phyloP scores from a whole-genome alignment of 2,888 invertebrate genomes.

The Nebria brevicollis region DNA sequence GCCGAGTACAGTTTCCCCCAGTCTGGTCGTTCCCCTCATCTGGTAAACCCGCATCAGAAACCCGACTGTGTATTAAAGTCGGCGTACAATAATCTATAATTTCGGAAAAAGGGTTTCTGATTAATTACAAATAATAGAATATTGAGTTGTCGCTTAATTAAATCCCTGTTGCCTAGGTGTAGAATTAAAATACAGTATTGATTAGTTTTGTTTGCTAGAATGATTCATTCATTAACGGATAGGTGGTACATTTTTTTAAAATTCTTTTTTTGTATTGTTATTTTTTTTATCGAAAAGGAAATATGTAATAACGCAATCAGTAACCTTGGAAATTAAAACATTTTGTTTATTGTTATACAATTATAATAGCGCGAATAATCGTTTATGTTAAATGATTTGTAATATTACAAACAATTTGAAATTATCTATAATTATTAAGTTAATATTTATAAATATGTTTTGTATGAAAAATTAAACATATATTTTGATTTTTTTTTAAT shows the following conservation, averaged over 20 bases:
- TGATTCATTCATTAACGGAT: constrained; percentile 34
- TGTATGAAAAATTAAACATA: no score
- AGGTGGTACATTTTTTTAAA: background rate
- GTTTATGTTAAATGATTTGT: no score
- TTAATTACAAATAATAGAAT: background rate
- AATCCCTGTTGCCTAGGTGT: background rate
- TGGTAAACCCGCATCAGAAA: background rate
- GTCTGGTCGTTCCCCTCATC: constrained; percentile 34
- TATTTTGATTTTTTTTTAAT: no score
- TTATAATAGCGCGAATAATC: background rate
- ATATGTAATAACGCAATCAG: background rate
- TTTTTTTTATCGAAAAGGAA: background rate
- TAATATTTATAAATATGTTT: no score
- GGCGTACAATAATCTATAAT: constrained; percentile 9
- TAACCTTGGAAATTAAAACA: background rate
- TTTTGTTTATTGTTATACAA: constrained; percentile 4
- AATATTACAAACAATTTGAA: no score
- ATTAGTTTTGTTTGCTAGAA: constrained; percentile 6
- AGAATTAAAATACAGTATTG: constrained; percentile 7
- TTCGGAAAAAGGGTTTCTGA: background rate
- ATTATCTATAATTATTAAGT: no score
- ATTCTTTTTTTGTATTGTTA: background rate
- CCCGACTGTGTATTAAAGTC: constrained; percentile 23
- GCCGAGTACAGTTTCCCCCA: constrained; percentile 32
- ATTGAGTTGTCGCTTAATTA: background rate